A percentile compares a stretch with the other conserved stretches of the same genome.
Conservation (phyloP, 2,888 invertebrate genomes). For the Clunio marinus region DNA sequence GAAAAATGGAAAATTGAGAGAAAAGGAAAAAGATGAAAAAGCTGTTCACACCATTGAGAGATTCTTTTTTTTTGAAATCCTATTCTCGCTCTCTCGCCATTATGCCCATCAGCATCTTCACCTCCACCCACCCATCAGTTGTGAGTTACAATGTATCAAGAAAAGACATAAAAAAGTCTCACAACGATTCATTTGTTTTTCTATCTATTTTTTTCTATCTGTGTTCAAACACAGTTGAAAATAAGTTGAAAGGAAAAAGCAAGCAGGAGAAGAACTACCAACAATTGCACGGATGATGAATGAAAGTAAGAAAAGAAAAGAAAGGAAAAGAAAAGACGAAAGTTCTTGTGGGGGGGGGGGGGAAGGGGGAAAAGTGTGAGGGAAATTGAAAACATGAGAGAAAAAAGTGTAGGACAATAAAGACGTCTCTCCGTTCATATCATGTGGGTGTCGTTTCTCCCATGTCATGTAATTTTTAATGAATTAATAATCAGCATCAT, state of each 20-base stretch:
- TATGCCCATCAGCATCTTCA: too few relatives aligned
- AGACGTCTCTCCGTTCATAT: not conserved
- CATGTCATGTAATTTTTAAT: constrained; percentile 18
- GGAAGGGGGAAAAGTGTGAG: too few relatives aligned
- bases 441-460: too few relatives aligned
- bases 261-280: too few relatives aligned
- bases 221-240: too few relatives aligned
- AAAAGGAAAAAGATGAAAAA: not conserved
- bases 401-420: constrained; percentile 2
- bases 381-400: too few relatives aligned
- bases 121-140: not conserved
- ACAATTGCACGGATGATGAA: not conserved
- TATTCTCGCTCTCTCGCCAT: too few relatives aligned
- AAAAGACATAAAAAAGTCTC: not conserved
- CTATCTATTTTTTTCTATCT: not conserved
- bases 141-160: not conserved
- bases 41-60: not conserved
- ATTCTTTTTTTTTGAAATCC: not conserved
- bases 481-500: constrained; percentile 27
- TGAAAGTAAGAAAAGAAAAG: not conserved
- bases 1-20: not conserved
- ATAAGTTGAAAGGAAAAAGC: not conserved
- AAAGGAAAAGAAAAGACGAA: not conserved
- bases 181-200: too few relatives aligned
- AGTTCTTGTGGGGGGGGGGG: too few relatives aligned